Evolutionary conservation across 2,888 invertebrate genomes (phyloP), one percentile per base, ranked within the genome.

Genomic region (Catotricha subobsoleta): DNA sequence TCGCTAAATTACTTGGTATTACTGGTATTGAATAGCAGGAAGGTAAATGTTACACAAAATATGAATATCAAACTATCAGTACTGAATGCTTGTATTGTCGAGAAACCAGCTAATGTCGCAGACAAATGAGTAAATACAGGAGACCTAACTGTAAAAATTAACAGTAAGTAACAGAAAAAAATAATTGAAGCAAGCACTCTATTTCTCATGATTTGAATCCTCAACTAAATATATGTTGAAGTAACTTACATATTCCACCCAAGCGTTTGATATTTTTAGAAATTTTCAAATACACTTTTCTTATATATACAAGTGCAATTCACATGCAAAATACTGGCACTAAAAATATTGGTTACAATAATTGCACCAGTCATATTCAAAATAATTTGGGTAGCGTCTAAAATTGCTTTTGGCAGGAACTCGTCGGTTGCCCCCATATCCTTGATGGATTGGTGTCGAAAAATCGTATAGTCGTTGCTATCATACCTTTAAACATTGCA

Each of bases 361-460:
- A 81, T 55, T 3, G 76, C 69, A 7, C 72, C 72, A 1, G 64
- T n/a, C 51, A 74, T 62, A 49, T 56, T 52, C 43, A 67, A 48
- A 4, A 56, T 52, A 18, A 65, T 57, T 56, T 75, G 75, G 3
- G 70, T 59, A 44, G 79, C 72, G 52, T 80, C 80, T 21, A 82
- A 55, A 16, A 77, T 58, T 1, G 74, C 71, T 50, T 76, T 73
- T 1, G 79, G 81, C 33, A 84, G 56, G 37, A 78, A 62, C 53
- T 86, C 84, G 53, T 87, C 86, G 43, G 86, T 69, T 0, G 77
- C 70, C 1, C 84, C 84, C 55, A n/a, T n/a, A n/a, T n/a, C n/a
- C n/a, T n/a, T 49, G 77, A 73, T 2, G 87, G 83, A 58, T 88
- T 90, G 1, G 74, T 76, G 52, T 88, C 84, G 54, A 87, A 91